These are phyloP conservation scores for Eupeodes luniger DNA, from an alignment of 2,888 invertebrate species.

Conservation along the genomic window DNA sequence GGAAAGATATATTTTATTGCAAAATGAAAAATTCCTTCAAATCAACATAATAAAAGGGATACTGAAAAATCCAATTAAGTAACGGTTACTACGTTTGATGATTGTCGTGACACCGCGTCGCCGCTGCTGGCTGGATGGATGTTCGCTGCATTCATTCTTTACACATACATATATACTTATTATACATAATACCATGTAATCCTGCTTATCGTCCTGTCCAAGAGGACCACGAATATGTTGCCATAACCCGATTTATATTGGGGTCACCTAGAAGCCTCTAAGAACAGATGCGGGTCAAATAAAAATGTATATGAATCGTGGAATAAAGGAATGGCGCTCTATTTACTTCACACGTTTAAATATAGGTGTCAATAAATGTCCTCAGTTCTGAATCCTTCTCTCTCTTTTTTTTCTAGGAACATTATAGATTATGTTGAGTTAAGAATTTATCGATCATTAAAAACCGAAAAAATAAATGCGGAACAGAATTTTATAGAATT, in stretches of 20 bases:
- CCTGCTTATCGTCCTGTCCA: constrained; percentile 54
- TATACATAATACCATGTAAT: constrained; percentile 69
- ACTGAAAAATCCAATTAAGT: constrained; percentile 8
- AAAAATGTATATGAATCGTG: constrained; percentile 44
- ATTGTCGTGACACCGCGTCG: neutral
- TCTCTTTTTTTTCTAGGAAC: neutral
- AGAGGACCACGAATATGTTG: constrained; percentile 39
- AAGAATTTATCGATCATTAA: constrained; percentile 22
- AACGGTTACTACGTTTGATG: neutral
- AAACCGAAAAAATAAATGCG: constrained; percentile 53
- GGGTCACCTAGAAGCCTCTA: constrained; percentile 70
- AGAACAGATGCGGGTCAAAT: constrained; percentile 76
- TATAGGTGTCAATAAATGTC: constrained; percentile 63
- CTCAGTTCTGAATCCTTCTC: constrained; percentile 7
- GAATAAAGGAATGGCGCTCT: constrained; percentile 72
- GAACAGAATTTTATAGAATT: constrained; percentile 63
- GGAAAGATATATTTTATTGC: constrained; percentile 69
- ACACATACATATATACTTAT: constrained; percentile 44
- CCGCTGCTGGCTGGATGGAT: neutral
- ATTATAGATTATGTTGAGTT: neutral
- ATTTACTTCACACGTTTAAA: constrained; percentile 68
- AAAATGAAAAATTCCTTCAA: constrained; percentile 49
- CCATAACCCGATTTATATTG: constrained; percentile 73
- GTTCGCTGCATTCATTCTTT: constrained; percentile 5
- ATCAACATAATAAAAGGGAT: constrained; percentile 74